Percentiles rank a stretch among this genome's conserved stretches.
phyloP scores from a whole-genome alignment of 2,113 vertebrate species.

The Oplegnathus fasciatus region DNA sequence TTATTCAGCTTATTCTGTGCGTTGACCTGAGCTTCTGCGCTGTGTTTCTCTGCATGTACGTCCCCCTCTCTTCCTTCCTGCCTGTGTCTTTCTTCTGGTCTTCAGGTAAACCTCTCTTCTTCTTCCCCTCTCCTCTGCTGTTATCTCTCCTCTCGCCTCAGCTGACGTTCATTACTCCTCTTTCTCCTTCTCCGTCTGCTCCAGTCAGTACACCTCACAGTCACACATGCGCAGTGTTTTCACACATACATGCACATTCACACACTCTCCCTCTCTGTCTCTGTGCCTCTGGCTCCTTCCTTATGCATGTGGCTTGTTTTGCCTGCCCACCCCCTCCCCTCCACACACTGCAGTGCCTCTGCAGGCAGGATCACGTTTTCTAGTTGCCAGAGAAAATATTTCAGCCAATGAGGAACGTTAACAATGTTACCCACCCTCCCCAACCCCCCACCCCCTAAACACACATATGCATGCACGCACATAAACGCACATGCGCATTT shows the following conservation, averaged over 20 bases:
- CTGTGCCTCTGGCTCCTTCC: slow-evolving; percentile 72
- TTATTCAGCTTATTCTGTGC: slow-evolving; percentile 33
- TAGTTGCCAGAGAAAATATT: slow-evolving; percentile 78
- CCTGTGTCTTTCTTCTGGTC: slow-evolving; percentile 24
- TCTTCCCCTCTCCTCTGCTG: slow-evolving; percentile 38
- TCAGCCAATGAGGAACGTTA: slow-evolving; percentile 78
- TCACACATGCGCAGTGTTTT: slow-evolving; percentile 78
- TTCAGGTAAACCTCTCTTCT: slow-evolving; percentile 52
- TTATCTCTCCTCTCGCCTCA: slow-evolving; percentile 54
- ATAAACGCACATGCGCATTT: slow-evolving; percentile 25
- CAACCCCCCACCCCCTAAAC: slow-evolving; percentile 31
- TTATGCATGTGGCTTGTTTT: slow-evolving; percentile 73
- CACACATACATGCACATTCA: slow-evolving; percentile 66
- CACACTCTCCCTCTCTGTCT: slow-evolving; percentile 46
- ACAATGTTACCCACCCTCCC: slow-evolving; percentile 28
- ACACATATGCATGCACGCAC: slow-evolving; percentile 21
- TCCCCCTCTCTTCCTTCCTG: slow-evolving; percentile 16
- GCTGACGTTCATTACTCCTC: slow-evolving; percentile 69
- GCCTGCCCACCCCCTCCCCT: slow-evolving; percentile 43
- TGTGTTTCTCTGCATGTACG: slow-evolving; percentile 1
- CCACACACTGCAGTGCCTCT: slow-evolving; percentile 86
- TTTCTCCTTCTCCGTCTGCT: slow-evolving; percentile 68
- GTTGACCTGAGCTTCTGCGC: slow-evolving; percentile 40
- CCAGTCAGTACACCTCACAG: slow-evolving; percentile 68
- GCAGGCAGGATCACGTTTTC: slow-evolving; percentile 83